These are phyloP conservation scores for Tragelaphus buxtoni DNA, from an alignment of 2,113 vertebrate genomes.

Conservation along the genomic window DNA sequence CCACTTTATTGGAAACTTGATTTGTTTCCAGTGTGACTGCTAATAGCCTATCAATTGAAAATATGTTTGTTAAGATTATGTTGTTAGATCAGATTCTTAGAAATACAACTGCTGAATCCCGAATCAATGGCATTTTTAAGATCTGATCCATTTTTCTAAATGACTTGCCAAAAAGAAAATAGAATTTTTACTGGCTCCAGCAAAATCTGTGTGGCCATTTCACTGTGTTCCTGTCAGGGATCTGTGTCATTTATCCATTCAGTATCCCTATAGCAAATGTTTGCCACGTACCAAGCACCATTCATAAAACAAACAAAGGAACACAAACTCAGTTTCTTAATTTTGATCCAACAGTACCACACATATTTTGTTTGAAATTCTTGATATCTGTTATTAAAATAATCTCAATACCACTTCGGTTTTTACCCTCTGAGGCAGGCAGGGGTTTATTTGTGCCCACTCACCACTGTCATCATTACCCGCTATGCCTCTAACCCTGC, in stretches of 20 bases:
- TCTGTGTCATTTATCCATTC: background rate
- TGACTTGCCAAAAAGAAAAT: conserved; percentile 9
- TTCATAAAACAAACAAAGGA: conserved; percentile 3
- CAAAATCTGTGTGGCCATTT: background rate
- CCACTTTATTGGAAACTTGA: background rate
- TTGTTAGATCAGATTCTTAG: background rate
- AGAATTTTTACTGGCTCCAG: background rate
- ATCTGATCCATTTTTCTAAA: background rate
- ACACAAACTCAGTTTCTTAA: background rate
- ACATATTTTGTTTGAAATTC: background rate
- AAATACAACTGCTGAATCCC: background rate
- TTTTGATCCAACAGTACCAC: background rate
- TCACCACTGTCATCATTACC: background rate
- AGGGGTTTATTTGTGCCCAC: background rate
- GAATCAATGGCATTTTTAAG: background rate
- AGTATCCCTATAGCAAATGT: background rate
- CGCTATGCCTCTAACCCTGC: background rate
- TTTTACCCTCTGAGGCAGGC: background rate
- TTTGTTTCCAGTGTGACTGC: background rate
- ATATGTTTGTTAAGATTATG: conserved; percentile 2
- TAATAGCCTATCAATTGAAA: background rate
- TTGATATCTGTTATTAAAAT: background rate
- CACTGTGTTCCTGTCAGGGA: background rate
- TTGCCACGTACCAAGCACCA: background rate
- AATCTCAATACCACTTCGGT: background rate